phyloP scores from a whole-genome alignment of 2,113 vertebrate genomes.

The Cettia cetti region DNA sequence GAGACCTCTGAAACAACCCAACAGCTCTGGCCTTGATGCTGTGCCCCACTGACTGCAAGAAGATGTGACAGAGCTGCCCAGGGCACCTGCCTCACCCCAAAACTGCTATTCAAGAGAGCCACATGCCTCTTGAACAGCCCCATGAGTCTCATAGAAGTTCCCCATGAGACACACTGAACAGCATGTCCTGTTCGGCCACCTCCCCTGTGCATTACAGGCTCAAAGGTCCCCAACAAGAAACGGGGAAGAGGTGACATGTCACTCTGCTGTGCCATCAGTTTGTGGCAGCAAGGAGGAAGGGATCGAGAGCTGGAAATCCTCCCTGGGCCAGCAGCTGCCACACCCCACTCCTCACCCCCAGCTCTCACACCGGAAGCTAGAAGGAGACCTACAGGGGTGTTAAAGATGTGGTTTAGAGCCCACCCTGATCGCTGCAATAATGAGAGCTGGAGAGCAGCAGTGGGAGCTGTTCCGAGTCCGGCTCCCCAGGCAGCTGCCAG shows the following conservation, averaged over 20 bases:
- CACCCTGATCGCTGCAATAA: neutral
- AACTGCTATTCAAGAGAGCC: neutral
- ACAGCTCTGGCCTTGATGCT: neutral
- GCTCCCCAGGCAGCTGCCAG: neutral
- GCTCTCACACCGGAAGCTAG: neutral
- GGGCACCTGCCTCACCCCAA: neutral
- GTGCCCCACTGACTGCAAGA: accelerated
- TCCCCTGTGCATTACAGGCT: accelerated
- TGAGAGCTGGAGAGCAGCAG: neutral
- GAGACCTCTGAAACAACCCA: neutral
- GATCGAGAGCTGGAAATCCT: neutral
- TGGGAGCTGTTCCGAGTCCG: neutral
- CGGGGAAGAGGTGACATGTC: neutral
- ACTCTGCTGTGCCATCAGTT: neutral
- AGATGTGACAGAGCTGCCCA: accelerated
- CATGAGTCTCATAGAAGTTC: neutral
- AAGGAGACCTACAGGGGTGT: neutral
- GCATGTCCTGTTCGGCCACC: neutral
- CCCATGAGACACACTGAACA: accelerated
- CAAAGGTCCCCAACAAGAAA: neutral
- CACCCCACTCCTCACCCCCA: neutral
- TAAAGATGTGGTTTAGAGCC: neutral
- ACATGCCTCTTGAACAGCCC: neutral
- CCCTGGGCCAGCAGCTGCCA: neutral
- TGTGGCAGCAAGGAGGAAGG: neutral